phyloP scores from a whole-genome alignment of 2,888 invertebrate genomes.

The Nephrotoma appendiculata region DNA sequence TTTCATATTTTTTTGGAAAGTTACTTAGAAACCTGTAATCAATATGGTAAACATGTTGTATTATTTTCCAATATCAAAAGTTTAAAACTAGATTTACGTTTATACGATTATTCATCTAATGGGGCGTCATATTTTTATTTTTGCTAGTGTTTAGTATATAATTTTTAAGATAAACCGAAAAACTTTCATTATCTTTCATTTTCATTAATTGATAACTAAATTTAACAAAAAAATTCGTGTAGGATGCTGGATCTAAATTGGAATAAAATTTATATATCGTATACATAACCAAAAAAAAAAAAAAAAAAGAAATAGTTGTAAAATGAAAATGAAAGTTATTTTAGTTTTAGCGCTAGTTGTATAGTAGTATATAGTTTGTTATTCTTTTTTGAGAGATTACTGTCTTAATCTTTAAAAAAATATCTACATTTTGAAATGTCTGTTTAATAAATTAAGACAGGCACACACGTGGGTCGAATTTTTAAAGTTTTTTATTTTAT shows the following conservation, averaged over 20 bases:
- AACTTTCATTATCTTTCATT: neutral
- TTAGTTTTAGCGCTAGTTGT: neutral
- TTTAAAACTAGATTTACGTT: neutral
- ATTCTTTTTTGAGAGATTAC: neutral
- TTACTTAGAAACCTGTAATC: neutral
- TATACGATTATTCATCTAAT: neutral
- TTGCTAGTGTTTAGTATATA: too few relatives aligned
- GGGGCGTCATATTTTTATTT: neutral
- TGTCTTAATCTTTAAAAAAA: neutral
- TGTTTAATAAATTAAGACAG: neutral
- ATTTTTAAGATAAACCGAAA: neutral
- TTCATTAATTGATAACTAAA: neutral
- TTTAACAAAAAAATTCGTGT: neutral
- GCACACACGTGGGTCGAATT: neutral
- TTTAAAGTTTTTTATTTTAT: neutral
- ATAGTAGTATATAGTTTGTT: neutral
- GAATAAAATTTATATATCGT: neutral
- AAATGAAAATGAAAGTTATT: neutral
- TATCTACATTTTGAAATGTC: neutral
- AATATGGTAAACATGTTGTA: neutral
- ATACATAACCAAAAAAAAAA: neutral
- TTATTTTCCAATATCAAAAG: neutral
- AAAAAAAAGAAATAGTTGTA: neutral
- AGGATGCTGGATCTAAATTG: neutral
- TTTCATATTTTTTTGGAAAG: neutral